Percentiles rank a stretch among this genome's conserved stretches.
Evolutionary conservation across 2,113 vertebrate species (phyloP).

Genomic region (Campylorhamphus procurvoides): DNA sequence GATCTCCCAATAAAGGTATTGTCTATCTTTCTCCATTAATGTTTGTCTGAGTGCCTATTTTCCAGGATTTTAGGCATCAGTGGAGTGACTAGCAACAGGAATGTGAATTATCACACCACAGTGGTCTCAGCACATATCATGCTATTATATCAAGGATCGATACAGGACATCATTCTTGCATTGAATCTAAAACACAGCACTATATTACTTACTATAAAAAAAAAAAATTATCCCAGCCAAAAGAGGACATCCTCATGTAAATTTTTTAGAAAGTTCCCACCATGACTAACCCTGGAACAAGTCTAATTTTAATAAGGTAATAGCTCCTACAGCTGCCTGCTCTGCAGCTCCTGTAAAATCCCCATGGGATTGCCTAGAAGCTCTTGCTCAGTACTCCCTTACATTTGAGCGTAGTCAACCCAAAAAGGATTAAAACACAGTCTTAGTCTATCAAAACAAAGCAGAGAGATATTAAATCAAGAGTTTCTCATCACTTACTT

Average conservation of each 20-base stretch:
- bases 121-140: neutral
- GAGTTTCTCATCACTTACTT: neutral
- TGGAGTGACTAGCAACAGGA: neutral
- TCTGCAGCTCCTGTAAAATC: neutral
- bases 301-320: neutral
- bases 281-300: accelerated
- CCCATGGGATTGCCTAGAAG: neutral
- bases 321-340: accelerated
- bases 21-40: too few species aligned
- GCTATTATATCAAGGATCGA: neutral
- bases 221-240: neutral
- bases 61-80: too few species aligned
- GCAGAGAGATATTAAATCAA: neutral
- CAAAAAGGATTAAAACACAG: neutral
- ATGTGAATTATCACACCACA: neutral
- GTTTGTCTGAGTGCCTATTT: too few species aligned
- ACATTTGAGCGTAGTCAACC: neutral
- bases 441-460: neutral
- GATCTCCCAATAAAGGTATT: too few species aligned
- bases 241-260: accelerated
- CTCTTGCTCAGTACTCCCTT: neutral
- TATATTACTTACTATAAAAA: neutral
- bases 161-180: neutral
- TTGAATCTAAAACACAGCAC: neutral
- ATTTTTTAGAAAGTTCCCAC: neutral